Conservation (phyloP, 2,888 invertebrate species). For the Ectobius pallidus region DNA sequence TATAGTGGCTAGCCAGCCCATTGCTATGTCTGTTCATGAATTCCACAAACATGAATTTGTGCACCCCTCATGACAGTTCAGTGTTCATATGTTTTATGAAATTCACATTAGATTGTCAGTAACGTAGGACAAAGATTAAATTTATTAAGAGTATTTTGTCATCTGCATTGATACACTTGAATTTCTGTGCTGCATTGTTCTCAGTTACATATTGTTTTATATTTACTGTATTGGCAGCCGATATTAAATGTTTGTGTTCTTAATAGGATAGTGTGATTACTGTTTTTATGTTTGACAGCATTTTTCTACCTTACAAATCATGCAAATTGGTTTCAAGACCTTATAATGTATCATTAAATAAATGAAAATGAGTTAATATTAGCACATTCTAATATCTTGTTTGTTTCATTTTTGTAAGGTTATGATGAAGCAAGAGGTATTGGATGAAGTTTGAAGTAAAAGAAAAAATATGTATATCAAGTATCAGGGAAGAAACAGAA, state of each 20-base stretch:
- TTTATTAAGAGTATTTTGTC: neutral
- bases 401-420: constrained; percentile 80
- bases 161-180: neutral
- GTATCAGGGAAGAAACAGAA: constrained; percentile 40
- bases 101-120: too few relatives aligned
- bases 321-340: neutral
- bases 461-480: constrained; percentile 36
- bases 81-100: constrained; percentile 5
- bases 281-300: neutral
- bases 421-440: constrained; percentile 78
- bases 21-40: neutral
- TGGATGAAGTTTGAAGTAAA: constrained; percentile 66
- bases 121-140: constrained; percentile 1
- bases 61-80: neutral
- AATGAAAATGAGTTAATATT: constrained; percentile 33
- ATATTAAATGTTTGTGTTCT: neutral
- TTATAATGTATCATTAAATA: constrained; percentile 35
- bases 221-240: constrained; percentile 4
- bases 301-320: neutral
- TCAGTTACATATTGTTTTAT: neutral
- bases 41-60: neutral
- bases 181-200: neutral
- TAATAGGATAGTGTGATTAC: neutral
- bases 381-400: constrained; percentile 66
- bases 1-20: constrained; percentile 8